Percentiles rank a stretch among this genome's conserved stretches.
Evolutionary conservation across 2,888 invertebrate genomes (phyloP).

Genomic region (Steinernema hermaphroditum): DNA sequence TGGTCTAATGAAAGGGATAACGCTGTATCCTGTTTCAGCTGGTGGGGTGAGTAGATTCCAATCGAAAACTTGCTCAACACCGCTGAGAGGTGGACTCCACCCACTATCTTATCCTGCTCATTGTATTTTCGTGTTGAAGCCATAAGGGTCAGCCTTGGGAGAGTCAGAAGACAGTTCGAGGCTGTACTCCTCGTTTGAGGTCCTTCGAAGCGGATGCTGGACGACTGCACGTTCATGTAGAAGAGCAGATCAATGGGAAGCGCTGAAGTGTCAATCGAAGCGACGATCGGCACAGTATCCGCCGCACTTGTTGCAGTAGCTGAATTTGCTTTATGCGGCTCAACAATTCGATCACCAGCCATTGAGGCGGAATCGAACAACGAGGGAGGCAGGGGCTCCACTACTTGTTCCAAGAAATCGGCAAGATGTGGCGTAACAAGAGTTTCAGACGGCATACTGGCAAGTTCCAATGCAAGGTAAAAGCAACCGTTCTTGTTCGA

Average conservation of each 20-base stretch:
- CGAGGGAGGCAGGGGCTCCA: constrained; percentile 83
- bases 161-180: constrained; percentile 71
- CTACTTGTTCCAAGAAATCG: constrained; percentile 86
- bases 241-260: constrained; percentile 98
- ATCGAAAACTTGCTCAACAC: constrained; percentile 95
- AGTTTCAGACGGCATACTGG: constrained; percentile 95
- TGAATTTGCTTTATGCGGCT: not conserved
- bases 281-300: constrained; percentile 49
- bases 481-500: constrained; percentile 75
- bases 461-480: constrained; percentile 93
- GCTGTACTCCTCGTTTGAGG: constrained; percentile 53
- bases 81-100: constrained; percentile 79
- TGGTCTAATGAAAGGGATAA: constrained; percentile 58
- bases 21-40: constrained; percentile 48
- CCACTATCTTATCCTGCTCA: constrained; percentile 38
- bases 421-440: constrained; percentile 94
- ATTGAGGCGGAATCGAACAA: constrained; percentile 40
- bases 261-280: constrained; percentile 71
- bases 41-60: constrained; percentile 91
- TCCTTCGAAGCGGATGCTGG: constrained; percentile 81
- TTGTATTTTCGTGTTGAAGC: constrained; percentile 76
- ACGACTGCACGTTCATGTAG: constrained; percentile 96
- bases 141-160: constrained; percentile 94
- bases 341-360: not conserved
- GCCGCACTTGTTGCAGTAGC: constrained; percentile 32